Percentiles rank a stretch among this genome's conserved stretches.
phyloP scores from a whole-genome alignment of 1,140 invertebrate genomes.

The Acromyrmex charruanus region DNA sequence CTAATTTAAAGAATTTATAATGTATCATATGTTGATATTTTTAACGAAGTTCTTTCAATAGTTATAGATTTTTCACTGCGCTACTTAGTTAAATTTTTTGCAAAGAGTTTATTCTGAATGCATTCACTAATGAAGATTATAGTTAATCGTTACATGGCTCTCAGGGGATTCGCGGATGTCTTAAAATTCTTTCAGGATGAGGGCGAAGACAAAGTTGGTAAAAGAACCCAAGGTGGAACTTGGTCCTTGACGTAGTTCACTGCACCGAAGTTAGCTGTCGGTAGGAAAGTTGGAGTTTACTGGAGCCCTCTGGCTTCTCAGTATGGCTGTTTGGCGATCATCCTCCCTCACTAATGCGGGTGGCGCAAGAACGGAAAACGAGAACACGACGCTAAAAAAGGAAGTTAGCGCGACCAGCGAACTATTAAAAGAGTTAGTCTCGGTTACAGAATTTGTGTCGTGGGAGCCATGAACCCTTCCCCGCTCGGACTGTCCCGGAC shows the following conservation, averaged over 20 bases:
- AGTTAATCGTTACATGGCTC: conserved; percentile 68
- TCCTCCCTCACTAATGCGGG: conserved; percentile 71
- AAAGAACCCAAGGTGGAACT: conserved; percentile 68
- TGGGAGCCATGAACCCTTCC: conserved; percentile 11
- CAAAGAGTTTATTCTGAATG: conserved; percentile 61
- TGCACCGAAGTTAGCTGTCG: conserved; percentile 73
- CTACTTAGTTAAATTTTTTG: neutral
- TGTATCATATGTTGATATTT: no score
- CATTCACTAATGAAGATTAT: conserved; percentile 65
- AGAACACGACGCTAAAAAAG: conserved; percentile 40
- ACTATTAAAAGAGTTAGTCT: conserved; percentile 81
- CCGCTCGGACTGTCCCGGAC: conserved; percentile 2
- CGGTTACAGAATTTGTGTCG: conserved; percentile 80
- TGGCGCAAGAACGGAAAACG: conserved; percentile 54
- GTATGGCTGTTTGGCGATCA: conserved; percentile 76
- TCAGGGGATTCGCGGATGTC: conserved; percentile 10
- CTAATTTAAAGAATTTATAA: no score
- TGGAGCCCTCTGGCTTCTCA: conserved; percentile 66
- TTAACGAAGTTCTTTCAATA: neutral
- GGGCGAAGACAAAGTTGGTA: conserved; percentile 37
- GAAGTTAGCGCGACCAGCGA: conserved; percentile 54
- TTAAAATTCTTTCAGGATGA: conserved; percentile 41
- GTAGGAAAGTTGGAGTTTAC: conserved; percentile 79
- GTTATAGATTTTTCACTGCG: neutral
- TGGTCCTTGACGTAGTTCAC: conserved; percentile 73